Conservation (phyloP, 2,797 vertebrate genomes). For the Gobio occitaniae region DNA sequence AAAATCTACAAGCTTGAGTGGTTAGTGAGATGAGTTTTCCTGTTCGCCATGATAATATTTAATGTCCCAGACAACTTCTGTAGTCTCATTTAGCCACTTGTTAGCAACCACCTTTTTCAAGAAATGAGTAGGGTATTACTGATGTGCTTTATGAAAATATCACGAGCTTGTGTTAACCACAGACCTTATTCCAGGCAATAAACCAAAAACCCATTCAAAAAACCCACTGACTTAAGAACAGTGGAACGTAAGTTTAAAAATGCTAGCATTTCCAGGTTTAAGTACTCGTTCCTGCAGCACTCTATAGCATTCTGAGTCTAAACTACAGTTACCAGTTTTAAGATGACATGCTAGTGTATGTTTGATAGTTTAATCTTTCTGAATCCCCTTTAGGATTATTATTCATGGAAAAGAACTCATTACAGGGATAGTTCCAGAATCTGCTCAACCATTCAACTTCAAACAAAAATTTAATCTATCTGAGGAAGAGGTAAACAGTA, state of each 20-base stretch:
- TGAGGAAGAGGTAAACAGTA: conserved; percentile 78
- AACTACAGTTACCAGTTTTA: not conserved
- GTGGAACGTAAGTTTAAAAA: not conserved
- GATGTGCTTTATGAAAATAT: not conserved
- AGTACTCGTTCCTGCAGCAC: conserved; percentile 1
- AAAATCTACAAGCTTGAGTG: not conserved
- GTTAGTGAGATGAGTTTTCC: not conserved
- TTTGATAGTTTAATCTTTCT: conserved; percentile 6
- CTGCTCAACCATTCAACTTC: conserved; percentile 85
- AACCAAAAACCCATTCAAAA: not conserved
- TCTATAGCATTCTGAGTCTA: conserved; percentile 3
- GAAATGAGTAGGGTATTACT: not conserved
- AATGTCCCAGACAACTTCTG: not conserved
- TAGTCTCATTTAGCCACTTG: not conserved
- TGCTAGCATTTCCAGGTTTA: not conserved
- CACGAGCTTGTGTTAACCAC: not conserved
- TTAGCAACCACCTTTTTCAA: not conserved
- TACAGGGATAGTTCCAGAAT: conserved; percentile 77
- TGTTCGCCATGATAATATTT: not conserved
- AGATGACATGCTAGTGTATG: not conserved
- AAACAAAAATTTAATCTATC: conserved; percentile 77
- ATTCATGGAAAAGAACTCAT: conserved; percentile 80
- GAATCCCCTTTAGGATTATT: conserved; percentile 76
- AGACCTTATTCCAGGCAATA: not conserved
- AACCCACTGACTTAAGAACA: not conserved